Conservation (phyloP, 2,113 vertebrate species). For the Sus scrofa region T2T-Sscrofa CM000814.6:100117501-100118000, state of each 20-base stretch:
- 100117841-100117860: not conserved
- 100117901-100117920: not conserved
- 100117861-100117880: not conserved
- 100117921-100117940: not conserved
- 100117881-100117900: not conserved
- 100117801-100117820: not conserved
- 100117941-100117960: not conserved
- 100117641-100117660: not conserved
- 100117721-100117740: constrained; percentile 37
- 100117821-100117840: not conserved
- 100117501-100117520: not conserved
- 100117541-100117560: not conserved
- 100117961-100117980: not conserved
- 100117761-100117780: not conserved
- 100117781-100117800: not conserved
- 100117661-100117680: not conserved
- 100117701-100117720: not conserved
- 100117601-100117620: not conserved
- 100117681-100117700: constrained; percentile 24
- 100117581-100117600: not conserved
- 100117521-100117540: not conserved
- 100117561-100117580: not conserved
- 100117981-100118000: not conserved
- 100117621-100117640: not conserved
- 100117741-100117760: not conserved